A percentile compares a stretch with the other conserved stretches of the same genome.
These are phyloP conservation scores for Amia ocellicauda DNA, from an alignment of 2,113 vertebrate species.

Conservation along the genomic window DNA sequence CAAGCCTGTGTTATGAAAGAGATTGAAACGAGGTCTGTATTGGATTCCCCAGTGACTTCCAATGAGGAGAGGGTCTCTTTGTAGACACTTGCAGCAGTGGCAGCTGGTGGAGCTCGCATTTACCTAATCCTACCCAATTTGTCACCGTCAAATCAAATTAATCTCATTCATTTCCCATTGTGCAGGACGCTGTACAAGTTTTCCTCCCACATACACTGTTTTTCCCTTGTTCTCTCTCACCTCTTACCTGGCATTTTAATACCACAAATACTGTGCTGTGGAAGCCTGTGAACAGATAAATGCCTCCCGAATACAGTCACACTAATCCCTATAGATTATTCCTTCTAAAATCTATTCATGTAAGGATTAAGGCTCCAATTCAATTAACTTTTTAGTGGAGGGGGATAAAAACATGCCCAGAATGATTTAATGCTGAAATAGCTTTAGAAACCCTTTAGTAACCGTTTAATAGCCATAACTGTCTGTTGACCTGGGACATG, in stretches of 20 bases:
- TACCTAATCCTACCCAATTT: conserved; percentile 11
- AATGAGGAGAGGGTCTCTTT: background rate
- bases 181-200: background rate
- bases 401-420: background rate
- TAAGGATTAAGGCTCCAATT: background rate
- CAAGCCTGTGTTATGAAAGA: background rate
- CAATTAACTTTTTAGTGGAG: background rate
- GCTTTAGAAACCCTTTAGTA: no score
- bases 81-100: background rate
- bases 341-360: background rate
- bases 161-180: conserved; percentile 8
- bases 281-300: background rate
- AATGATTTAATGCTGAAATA: no score
- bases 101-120: conserved; percentile 7
- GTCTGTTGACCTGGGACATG: no score
- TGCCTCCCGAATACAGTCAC: background rate
- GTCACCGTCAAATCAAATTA: conserved; percentile 11
- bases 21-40: background rate
- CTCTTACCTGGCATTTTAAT: conserved; percentile 1
- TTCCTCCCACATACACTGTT: background rate
- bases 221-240: background rate
- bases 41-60: background rate
- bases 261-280: background rate
- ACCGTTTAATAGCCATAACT: no score
- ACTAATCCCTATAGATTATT: no score